Conservation (phyloP, 2,113 vertebrate species). For the Abramis brama region DNA sequence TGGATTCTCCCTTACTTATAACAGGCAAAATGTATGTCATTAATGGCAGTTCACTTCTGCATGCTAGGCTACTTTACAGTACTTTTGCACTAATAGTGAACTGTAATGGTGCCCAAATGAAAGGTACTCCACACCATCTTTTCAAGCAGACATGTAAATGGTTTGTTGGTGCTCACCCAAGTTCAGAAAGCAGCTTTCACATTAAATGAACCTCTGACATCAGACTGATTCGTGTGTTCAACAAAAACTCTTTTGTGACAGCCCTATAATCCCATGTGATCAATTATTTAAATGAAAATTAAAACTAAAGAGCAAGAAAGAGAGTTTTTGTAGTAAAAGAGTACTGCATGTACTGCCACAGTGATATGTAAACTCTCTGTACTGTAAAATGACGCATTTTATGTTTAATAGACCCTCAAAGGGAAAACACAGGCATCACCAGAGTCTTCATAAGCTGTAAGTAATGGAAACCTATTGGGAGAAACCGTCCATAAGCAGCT, state of each 20-base stretch:
- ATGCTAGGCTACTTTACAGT: neutral
- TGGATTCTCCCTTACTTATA: neutral
- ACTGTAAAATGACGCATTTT: neutral
- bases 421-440: neutral
- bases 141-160: neutral
- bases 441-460: neutral
- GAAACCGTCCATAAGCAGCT: neutral
- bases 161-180: neutral
- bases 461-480: neutral
- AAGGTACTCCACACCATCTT: neutral
- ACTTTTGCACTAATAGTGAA: neutral
- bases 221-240: neutral
- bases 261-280: constrained; percentile 1
- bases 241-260: neutral
- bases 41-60: neutral
- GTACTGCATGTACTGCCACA: neutral
- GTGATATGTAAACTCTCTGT: neutral
- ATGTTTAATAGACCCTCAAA: neutral
- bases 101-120: neutral
- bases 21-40: neutral
- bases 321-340: too few species aligned
- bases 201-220: neutral
- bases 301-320: too few species aligned
- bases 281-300: neutral
- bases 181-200: neutral